Conservation (phyloP, 1,140 invertebrate species). For the Stratiolaelaps scimitus region DNA sequence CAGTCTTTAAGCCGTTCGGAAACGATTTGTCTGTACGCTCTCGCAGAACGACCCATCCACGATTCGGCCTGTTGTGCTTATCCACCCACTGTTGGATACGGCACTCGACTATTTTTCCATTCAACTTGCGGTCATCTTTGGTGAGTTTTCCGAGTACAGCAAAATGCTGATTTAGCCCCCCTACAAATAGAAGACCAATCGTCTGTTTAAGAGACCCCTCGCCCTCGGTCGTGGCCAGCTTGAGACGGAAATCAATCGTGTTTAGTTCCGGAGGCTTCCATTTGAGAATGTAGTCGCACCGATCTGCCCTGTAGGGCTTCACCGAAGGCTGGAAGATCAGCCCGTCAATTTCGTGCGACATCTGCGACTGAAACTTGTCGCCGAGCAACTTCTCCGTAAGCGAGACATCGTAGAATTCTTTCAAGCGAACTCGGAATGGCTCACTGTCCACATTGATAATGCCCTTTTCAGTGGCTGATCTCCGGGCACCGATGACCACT, state of each 20-base stretch:
- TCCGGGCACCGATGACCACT: constrained; percentile 55
- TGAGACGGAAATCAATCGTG: constrained; percentile 83
- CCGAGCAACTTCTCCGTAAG: constrained; percentile 55
- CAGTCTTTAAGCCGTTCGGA: constrained; percentile 76
- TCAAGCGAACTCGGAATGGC: constrained; percentile 71
- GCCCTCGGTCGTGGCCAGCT: constrained; percentile 45
- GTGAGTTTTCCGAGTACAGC: constrained; percentile 39
- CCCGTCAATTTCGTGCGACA: constrained; percentile 91
- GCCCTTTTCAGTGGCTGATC: constrained; percentile 59
- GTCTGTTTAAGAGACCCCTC: constrained; percentile 51
- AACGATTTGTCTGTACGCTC: constrained; percentile 92
- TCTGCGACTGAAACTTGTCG: constrained; percentile 66
- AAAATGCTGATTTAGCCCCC: constrained; percentile 34
- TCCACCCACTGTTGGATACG: constrained; percentile 42
- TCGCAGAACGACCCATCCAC: constrained; percentile 83
- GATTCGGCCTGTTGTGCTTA: constrained; percentile 37
- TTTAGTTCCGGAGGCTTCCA: constrained; percentile 92
- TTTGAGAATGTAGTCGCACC: constrained; percentile 73
- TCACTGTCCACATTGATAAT: constrained; percentile 60
- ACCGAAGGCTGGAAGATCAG: constrained; percentile 88
- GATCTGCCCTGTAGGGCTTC: constrained; percentile 53
- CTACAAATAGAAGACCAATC: constrained; percentile 38
- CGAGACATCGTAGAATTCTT: constrained; percentile 74
- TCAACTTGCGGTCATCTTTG: constrained; percentile 59
- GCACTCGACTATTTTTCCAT: constrained; percentile 96